Conservation (phyloP, 2,797 vertebrate species). For the Poeciliopsis presidionis region DNA sequence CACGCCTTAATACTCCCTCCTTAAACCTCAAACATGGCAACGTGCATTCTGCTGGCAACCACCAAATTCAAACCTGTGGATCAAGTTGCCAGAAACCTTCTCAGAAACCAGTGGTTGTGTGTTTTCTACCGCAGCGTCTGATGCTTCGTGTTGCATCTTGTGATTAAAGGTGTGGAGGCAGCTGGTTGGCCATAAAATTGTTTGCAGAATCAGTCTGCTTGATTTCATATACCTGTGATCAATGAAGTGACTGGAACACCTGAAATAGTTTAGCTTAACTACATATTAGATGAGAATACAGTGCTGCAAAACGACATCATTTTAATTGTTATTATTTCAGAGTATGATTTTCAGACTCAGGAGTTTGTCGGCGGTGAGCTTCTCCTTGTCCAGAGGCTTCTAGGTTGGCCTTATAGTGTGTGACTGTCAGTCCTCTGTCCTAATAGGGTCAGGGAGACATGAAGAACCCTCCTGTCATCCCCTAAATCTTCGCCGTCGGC, state of each 20-base stretch:
- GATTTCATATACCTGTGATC: neutral
- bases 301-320: constrained; percentile 11
- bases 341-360: constrained; percentile 11
- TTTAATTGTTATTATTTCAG: constrained; percentile 3
- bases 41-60: neutral
- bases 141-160: neutral
- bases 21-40: neutral
- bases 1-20: neutral
- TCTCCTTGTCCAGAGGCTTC: constrained; percentile 41
- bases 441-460: constrained; percentile 58
- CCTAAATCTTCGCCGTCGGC: constrained; percentile 59
- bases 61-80: neutral
- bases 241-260: neutral
- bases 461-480: constrained; percentile 53
- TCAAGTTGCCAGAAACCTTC: neutral
- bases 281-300: neutral
- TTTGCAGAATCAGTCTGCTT: neutral
- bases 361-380: constrained; percentile 24
- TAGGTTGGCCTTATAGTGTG: constrained; percentile 57
- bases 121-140: neutral
- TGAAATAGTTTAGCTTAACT: neutral
- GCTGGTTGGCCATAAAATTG: neutral
- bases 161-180: neutral
- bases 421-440: constrained; percentile 50
- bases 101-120: neutral